Percentiles rank a stretch among this genome's conserved stretches.
Conservation (phyloP, 1,140 invertebrate species). For the Copidosoma floridanum region DNA sequence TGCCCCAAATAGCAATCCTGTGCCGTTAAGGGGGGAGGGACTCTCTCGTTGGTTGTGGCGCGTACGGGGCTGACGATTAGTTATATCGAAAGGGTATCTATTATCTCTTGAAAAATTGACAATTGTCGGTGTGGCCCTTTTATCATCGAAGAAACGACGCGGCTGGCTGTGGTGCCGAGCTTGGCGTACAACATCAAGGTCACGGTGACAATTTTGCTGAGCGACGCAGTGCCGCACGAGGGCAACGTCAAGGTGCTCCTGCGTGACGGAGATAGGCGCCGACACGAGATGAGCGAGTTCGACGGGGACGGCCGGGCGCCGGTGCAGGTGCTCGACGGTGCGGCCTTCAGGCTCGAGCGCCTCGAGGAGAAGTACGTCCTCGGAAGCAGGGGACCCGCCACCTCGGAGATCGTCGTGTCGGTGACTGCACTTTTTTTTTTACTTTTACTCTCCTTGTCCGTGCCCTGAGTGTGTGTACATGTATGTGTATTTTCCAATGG, state of each 20-base stretch:
- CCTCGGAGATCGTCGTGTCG: slow-evolving; percentile 61
- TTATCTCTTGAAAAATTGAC: too few relatives aligned
- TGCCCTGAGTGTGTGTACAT: too few relatives aligned
- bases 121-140: too few relatives aligned
- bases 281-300: slow-evolving; percentile 43
- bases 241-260: slow-evolving; percentile 42
- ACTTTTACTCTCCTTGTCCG: too few relatives aligned
- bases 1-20: neutral
- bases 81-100: too few relatives aligned
- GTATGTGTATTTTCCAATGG: neutral
- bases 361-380: slow-evolving; percentile 55
- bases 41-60: too few relatives aligned
- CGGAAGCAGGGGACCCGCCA: slow-evolving; percentile 59
- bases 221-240: slow-evolving; percentile 15
- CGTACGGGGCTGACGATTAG: too few relatives aligned
- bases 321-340: slow-evolving; percentile 54
- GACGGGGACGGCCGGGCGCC: slow-evolving; percentile 32
- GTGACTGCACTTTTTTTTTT: too few relatives aligned
- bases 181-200: slow-evolving; percentile 50
- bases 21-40: too few relatives aligned
- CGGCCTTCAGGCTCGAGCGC: slow-evolving; percentile 58
- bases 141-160: slow-evolving; percentile 57
- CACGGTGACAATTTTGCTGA: slow-evolving; percentile 42
- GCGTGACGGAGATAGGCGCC: slow-evolving; percentile 39
- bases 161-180: slow-evolving; percentile 54